Evolutionary conservation across 2,888 invertebrate genomes (phyloP), one percentile per base, ranked within the genome.

Genomic region (Bruchidius siliquastri): DNA sequence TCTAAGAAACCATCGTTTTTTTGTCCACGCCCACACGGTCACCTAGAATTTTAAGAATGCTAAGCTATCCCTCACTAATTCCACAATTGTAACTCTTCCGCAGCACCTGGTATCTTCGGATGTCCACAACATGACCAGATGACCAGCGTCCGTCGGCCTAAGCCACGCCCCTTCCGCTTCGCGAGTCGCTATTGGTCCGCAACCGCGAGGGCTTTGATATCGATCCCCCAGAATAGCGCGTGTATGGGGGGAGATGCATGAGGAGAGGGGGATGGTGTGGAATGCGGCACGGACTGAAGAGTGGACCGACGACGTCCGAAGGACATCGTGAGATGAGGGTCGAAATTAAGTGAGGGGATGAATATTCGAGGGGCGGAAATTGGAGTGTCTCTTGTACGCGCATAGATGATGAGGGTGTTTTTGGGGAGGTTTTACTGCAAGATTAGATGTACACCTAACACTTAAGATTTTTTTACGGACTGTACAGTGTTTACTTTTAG

Each of bases 91-190:
- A 26, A 13, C 49, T 49, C 49, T 49, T 49, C 13, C 13, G 18
- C 49, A 49, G 8, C 6, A 49, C 49, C 18, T 4, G 49, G 49
- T 13, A 49, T 18, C 8, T 83, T 81, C 75, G 82, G 82, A 82
- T 83, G 83, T 82, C 82, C 82, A 77, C 73, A 73, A 73, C 76
- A 77, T 80, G 82, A 78, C 83, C 82, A 82, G 49, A 83, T 83
- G 81, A 80, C 78, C 79, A 81, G 76, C 79, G 77, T 68, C 76
- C 74, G 75, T 73, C 73, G 72, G 76, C 74, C 77, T 76, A 73
- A 72, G 75, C 77, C 77, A 76, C 76, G 69, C 71, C 72, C 72
- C 21, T 49, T 70, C 66, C 1, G 49, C 71, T 66, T 73, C 74
- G 49, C 72, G 20, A 67, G 22, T 67, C 69, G 26, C 69, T 71